Evolutionary conservation across 2,888 invertebrate species (phyloP), one percentile per base, ranked within the genome.

Genomic region (Drosophila stalkeri): DNA sequence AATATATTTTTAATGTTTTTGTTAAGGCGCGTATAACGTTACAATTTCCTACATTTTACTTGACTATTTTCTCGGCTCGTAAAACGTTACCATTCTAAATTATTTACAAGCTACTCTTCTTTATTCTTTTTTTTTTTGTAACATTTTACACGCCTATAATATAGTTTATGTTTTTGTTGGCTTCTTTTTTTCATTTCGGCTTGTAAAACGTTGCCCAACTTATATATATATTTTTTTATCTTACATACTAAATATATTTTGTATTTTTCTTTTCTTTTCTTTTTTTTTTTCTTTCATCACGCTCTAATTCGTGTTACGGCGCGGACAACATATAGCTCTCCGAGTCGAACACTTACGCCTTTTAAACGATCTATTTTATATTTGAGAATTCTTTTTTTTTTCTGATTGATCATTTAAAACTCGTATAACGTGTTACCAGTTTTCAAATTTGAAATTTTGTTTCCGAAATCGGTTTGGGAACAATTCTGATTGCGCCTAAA

Each of bases 1-100:
- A 46, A 23, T 63, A n/a, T 43, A 66, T 41, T 43, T 27, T 23
- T 27, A 23, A 54, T 11, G 8, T 2, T 59, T 7, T 84, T 35
- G 52, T 85, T 73, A 73, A 81, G 86, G 87, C 84, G 33, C 84
- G 84, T 84, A 84, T 73, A 74, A 84, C 84, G 81, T 85, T 87
- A 82, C 86, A 71, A 35, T 59, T 49, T 44, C 43, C 41, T 51
- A 46, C 54, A 54, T 61, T 14, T 41, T 65, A 16, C 11, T 16
- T 20, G 27, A 27, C 16, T 18, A 20, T 8, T 7, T 14, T 3
- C 14, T 43, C 43, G 56, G 75, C 72, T 44, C 56, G 77, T 78
- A 78, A 56, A 65, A 78, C 77, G 56, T 61, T 69, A 12, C 2
- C n/a, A 27, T 14, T 41, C 11, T 37, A 37, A 35, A 23, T n/a